phyloP scores from a whole-genome alignment of 1,140 invertebrate genomes.

The Drosophila suzukii region DNA sequence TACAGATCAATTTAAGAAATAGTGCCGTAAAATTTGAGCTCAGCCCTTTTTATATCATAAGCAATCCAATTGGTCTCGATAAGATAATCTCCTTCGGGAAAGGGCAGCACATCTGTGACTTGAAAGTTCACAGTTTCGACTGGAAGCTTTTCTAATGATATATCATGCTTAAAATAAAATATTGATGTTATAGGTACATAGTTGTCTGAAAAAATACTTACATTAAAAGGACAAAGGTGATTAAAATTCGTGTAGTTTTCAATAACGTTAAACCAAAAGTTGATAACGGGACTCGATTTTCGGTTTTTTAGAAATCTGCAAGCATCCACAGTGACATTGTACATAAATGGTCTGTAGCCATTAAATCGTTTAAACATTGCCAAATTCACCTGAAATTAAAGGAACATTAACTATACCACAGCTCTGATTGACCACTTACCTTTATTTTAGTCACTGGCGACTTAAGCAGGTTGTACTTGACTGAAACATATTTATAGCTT shows the following conservation, averaged over 20 bases:
- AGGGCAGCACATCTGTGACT: conserved; percentile 11
- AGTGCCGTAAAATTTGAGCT: neutral
- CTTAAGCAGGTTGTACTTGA: neutral
- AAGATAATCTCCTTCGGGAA: conserved; percentile 21
- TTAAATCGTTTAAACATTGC: neutral
- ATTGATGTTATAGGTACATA: no score
- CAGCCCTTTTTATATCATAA: neutral
- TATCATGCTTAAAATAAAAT: conserved; percentile 1
- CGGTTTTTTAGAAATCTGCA: conserved; percentile 14
- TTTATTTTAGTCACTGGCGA: conserved; percentile 12
- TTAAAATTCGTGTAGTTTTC: conserved; percentile 8
- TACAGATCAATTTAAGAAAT: neutral
- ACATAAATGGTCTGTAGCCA: conserved; percentile 24
- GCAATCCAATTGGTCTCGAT: conserved; percentile 14
- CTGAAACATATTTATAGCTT: conserved; percentile 20
- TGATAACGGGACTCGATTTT: neutral
- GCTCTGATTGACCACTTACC: neutral
- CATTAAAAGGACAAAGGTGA: conserved; percentile 15
- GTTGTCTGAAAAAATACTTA: neutral
- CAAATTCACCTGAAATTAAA: neutral
- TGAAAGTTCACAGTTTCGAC: neutral
- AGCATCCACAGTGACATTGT: conserved; percentile 12
- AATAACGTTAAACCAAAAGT: conserved; percentile 1
- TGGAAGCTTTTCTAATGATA: conserved; percentile 3
- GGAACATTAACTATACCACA: neutral